Evolutionary conservation across 2,888 invertebrate species (phyloP), one percentile per base, ranked within the genome.

Genomic region (Argyra leucocephala): DNA sequence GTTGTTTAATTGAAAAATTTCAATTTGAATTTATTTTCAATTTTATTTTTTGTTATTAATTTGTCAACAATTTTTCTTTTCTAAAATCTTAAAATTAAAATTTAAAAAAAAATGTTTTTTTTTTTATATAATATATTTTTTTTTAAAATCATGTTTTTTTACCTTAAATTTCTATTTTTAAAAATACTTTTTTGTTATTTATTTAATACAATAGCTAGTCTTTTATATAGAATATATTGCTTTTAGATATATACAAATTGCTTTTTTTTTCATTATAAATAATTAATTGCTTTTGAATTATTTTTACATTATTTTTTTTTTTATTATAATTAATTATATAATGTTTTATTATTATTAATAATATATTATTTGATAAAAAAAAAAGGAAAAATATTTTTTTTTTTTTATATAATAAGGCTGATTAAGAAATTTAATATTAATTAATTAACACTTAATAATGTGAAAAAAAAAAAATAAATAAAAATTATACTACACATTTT

Each of bases 1-100:
- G 68, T 67, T 68, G 61, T 65, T 67, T 68, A 67, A 69, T 67
- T 70, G 68, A 66, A 69, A 70, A 69, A 69, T 69, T 7, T 31
- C 12, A 10, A 10, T 31, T 31, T 31, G 7, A 10, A 10, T 31
- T 31, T 31, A 6, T 31, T 31, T 31, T 6, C 3, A 31, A 26
- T 9, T 26, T 26, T 31, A 31, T 57, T 69, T 61, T 57, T 63
- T 48, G 57, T 57, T 61, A 67, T 36, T 61, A 65, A 63, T 60
- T 67, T 22, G 58, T 23, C 68, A 70, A 70, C 69, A 66, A 69
- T 48, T 48, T 48, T 48, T 48, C 48, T 4, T 26, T 26, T 48
- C 48, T 48, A 48, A 48, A 48, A 2, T 48, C 48, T 48, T 18
- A 3, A 48, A 37, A 9, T 10, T 9, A 37, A 37, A 48, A 48